Percentiles rank a stretch among this genome's conserved stretches.
phyloP scores from a whole-genome alignment of 2,888 invertebrate genomes.

The Seira ritae region DNA sequence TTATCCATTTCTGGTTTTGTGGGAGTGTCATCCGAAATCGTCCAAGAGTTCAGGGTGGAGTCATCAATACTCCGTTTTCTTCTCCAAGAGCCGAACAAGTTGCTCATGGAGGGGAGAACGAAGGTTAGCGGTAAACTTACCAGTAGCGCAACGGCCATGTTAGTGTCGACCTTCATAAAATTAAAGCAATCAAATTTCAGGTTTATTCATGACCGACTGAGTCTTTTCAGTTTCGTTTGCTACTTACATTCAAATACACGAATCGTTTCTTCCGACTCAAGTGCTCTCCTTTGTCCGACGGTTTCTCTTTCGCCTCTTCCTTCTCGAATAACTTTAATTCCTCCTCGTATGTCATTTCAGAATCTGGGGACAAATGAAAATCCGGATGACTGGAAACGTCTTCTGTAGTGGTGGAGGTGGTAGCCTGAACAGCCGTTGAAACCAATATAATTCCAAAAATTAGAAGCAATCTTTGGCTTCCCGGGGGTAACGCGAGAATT shows the following conservation, averaged over 20 bases:
- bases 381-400: no score
- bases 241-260: constrained; percentile 56
- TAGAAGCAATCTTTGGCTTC: no score
- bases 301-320: constrained; percentile 28
- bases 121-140: constrained; percentile 69
- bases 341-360: constrained; percentile 49
- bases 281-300: neutral
- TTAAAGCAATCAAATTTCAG: neutral
- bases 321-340: constrained; percentile 41
- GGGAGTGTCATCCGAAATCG: constrained; percentile 50
- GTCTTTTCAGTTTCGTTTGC: neutral
- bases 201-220: neutral
- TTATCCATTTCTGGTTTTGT: constrained; percentile 68
- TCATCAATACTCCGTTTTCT: constrained; percentile 60
- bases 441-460: no score
- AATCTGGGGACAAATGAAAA: constrained; percentile 32
- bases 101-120: constrained; percentile 70
- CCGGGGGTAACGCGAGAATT: no score
- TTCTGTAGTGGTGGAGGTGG: no score
- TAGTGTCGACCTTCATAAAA: constrained; percentile 61
- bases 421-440: no score
- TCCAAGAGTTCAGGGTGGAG: neutral
- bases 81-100: constrained; percentile 67
- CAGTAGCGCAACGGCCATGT: constrained; percentile 69
- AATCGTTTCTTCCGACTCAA: constrained; percentile 48